A percentile compares a stretch with the other conserved stretches of the same genome.
phyloP scores from a whole-genome alignment of 53 echinoderm and acorn worm genomes.

The Henricia sp. region DNA sequence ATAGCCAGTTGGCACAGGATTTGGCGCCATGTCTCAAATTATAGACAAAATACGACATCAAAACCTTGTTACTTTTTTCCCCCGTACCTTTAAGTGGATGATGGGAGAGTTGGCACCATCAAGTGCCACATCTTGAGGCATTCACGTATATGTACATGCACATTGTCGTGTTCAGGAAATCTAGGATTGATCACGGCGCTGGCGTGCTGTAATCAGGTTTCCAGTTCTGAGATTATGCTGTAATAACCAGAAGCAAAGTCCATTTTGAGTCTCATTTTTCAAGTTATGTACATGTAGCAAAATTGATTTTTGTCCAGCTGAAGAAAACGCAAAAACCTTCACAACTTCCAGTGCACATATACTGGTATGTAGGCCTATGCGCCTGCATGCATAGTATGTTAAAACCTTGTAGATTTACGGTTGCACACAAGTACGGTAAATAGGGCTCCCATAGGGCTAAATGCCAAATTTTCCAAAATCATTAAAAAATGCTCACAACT shows the following conservation, averaged over 20 bases:
- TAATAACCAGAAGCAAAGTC: not conserved
- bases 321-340: conserved; percentile 91
- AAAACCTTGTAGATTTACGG: too few species aligned
- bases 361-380: too few species aligned
- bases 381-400: too few species aligned
- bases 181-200: not conserved
- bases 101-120: not conserved
- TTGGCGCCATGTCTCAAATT: not conserved
- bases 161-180: conserved; percentile 3
- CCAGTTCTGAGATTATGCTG: not conserved
- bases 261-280: not conserved
- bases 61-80: conserved; percentile 16
- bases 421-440: too few species aligned
- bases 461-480: too few species aligned
- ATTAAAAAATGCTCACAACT: too few species aligned
- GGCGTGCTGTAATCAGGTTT: not conserved
- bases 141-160: too few species aligned
- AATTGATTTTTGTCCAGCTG: not conserved
- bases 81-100: not conserved
- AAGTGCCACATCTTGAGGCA: conserved; percentile 11
- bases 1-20: not conserved
- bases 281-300: not conserved
- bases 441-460: too few species aligned
- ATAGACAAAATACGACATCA: conserved; percentile 1
- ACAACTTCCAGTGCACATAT: conserved; percentile 94